phyloP scores from a whole-genome alignment of 2,888 invertebrate genomes.

The Microctonus brassicae region DNA sequence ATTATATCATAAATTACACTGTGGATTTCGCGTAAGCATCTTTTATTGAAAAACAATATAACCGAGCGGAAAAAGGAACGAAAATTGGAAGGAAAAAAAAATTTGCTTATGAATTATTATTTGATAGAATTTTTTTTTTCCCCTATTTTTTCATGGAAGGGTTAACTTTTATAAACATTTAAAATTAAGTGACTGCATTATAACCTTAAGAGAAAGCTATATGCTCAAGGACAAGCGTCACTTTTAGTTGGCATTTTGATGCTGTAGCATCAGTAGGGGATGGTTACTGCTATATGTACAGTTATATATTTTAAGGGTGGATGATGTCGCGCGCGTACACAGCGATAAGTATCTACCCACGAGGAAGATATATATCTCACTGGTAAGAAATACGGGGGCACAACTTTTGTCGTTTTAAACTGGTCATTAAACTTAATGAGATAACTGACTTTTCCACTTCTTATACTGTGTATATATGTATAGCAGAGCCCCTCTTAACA shows the following conservation, averaged over 20 bases:
- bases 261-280: not conserved
- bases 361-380: constrained; percentile 15
- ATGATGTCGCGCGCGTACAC: not conserved
- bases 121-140: not conserved
- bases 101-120: not conserved
- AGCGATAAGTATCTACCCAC: not conserved
- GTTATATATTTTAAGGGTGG: not conserved
- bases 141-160: no score
- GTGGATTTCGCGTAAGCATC: no score
- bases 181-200: not conserved
- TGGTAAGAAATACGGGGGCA: constrained; percentile 50
- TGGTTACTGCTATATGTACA: not conserved
- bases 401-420: constrained; percentile 57
- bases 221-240: constrained; percentile 20
- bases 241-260: constrained; percentile 30
- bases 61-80: no score
- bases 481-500: not conserved
- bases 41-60: no score
- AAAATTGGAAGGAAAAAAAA: no score
- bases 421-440: constrained; percentile 59
- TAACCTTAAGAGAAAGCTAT: constrained; percentile 18
- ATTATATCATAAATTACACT: no score
- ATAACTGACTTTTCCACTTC: constrained; percentile 44
- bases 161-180: not conserved
- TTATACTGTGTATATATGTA: not conserved